Evolutionary conservation across 2,797 vertebrate species (phyloP).

Genomic region (Galagoides demidoff): DNA sequence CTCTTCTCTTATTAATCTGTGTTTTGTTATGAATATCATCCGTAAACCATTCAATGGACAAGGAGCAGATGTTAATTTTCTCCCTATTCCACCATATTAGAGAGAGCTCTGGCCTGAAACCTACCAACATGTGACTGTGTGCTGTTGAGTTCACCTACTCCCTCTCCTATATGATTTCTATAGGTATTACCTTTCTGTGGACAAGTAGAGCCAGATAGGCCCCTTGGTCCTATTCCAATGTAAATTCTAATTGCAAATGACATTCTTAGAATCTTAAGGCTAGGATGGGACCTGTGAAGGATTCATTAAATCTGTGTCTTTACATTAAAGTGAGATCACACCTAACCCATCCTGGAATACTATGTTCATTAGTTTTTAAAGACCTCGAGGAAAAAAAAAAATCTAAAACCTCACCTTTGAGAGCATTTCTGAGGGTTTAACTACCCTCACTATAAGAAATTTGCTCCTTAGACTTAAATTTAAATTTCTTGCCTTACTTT

Average conservation of each 20-base stretch:
- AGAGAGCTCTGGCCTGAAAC: background rate
- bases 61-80: background rate
- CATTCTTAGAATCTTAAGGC: background rate
- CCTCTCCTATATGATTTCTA: background rate
- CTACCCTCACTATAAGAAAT: constrained; percentile 37
- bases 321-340: background rate
- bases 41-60: background rate
- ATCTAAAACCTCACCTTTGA: background rate
- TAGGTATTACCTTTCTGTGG: background rate
- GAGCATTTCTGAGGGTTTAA: constrained; percentile 26
- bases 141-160: background rate
- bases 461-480: constrained; percentile 62
- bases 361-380: constrained; percentile 51
- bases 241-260: background rate
- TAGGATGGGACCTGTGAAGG: background rate
- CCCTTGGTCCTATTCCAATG: background rate
- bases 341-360: background rate
- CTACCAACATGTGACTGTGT: background rate
- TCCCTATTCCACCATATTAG: background rate
- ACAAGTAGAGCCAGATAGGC: background rate
- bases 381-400: constrained; percentile 10
- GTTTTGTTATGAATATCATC: background rate
- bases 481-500: constrained; percentile 59
- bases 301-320: background rate
- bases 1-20: background rate